phyloP scores from a whole-genome alignment of 2,888 invertebrate genomes.

The Synergus japonicus region DNA sequence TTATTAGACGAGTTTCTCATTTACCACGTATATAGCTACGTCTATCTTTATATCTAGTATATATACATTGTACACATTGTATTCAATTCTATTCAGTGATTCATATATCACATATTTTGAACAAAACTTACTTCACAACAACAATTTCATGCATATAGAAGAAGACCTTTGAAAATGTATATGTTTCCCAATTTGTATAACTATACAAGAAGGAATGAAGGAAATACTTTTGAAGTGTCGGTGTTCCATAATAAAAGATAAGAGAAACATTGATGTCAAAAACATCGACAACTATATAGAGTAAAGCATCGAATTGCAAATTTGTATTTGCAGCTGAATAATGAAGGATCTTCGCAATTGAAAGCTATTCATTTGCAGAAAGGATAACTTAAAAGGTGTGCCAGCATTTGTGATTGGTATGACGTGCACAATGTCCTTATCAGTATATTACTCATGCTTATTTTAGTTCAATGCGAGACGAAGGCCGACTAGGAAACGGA shows the following conservation, averaged over 20 bases:
- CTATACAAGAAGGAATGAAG: too few species aligned
- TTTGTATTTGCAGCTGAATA: background rate
- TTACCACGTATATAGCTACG: background rate
- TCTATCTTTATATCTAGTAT: background rate
- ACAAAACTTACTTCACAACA: background rate
- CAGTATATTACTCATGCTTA: constrained; percentile 4
- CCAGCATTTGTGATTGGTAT: constrained; percentile 5
- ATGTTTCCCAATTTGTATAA: too few species aligned
- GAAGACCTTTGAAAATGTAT: too few species aligned
- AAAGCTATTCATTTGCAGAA: background rate
- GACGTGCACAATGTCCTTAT: constrained; percentile 13
- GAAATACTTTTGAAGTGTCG: too few species aligned
- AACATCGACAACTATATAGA: too few species aligned
- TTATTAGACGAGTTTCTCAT: constrained; percentile 29
- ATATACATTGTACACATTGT: too few species aligned
- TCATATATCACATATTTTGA: too few species aligned
- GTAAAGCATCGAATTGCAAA: too few species aligned
- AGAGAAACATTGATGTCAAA: too few species aligned
- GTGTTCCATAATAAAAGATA: too few species aligned
- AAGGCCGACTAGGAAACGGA: constrained; percentile 9
- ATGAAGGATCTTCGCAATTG: background rate
- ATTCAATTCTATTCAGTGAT: background rate
- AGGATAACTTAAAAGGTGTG: constrained; percentile 18
- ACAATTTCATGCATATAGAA: background rate
- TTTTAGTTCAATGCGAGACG: constrained; percentile 7